phyloP scores from a whole-genome alignment of 30 jellyfish, hydroid and myxozoan genomes.

The Turritopsis rubra region DNA sequence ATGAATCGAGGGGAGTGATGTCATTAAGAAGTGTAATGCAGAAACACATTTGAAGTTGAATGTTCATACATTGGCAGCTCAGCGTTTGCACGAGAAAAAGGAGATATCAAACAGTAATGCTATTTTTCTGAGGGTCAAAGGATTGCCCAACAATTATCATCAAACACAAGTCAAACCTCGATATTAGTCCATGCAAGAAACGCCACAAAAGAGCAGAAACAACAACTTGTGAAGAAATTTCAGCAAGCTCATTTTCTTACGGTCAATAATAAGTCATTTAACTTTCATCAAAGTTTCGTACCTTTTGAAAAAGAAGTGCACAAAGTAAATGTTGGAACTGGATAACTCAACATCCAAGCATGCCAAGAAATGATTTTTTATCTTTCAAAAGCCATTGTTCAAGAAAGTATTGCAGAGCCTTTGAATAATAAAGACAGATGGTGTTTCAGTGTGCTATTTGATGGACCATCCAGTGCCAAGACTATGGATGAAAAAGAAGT shows the following conservation, averaged over 20 bases:
- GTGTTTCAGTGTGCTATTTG: slow-evolving; percentile 1
- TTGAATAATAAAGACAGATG: background rate
- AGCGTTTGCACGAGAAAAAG: background rate
- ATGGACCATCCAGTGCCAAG: background rate
- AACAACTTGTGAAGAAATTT: background rate
- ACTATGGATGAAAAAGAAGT: slow-evolving; percentile 2
- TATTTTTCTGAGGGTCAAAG: background rate
- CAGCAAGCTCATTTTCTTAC: background rate
- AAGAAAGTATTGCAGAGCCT: background rate
- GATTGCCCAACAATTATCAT: background rate
- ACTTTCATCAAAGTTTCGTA: background rate
- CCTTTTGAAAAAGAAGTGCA: background rate
- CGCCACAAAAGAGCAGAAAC: background rate
- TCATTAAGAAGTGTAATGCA: background rate
- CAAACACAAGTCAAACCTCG: background rate
- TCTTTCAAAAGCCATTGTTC: background rate
- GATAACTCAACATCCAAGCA: background rate
- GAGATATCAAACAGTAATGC: too few relatives aligned
- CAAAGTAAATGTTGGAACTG: background rate
- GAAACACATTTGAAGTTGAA: background rate
- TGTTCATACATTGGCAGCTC: background rate
- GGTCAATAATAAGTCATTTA: background rate
- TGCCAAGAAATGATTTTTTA: background rate
- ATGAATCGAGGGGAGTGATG: background rate
- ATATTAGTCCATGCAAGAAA: background rate